Conservation (phyloP, 2,113 vertebrate species). For the Neofelis nebulosa region DNA sequence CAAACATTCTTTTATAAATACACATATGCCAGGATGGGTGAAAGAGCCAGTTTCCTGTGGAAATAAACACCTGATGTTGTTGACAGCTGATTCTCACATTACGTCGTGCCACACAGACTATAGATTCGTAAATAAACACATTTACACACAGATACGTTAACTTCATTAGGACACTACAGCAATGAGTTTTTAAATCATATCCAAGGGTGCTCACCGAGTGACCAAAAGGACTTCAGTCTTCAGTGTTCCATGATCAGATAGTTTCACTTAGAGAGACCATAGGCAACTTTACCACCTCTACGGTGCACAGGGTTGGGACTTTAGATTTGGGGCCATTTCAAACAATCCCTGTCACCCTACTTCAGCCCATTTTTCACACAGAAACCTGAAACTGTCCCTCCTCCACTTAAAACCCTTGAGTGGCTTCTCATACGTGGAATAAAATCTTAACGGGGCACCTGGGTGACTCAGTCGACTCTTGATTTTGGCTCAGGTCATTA, state of each 20-base stretch:
- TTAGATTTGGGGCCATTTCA: neutral
- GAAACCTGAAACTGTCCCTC: neutral
- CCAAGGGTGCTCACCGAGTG: neutral
- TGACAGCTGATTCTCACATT: neutral
- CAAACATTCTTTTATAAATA: slow-evolving; percentile 96
- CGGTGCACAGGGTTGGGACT: neutral
- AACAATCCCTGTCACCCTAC: neutral
- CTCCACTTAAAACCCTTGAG: neutral
- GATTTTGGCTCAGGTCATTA: no score
- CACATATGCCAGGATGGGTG: slow-evolving; percentile 95
- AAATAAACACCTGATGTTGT: neutral
- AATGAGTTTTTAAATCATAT: neutral
- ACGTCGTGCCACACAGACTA: accelerated
- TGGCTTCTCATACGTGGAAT: neutral
- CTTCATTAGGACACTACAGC: neutral
- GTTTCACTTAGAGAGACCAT: neutral
- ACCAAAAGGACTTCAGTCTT: neutral
- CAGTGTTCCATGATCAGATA: neutral
- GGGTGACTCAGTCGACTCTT: no score
- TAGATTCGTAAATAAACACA: neutral
- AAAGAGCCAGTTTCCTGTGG: slow-evolving; percentile 85
- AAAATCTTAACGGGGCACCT: neutral
- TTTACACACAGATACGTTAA: no score
- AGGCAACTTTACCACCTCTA: neutral
- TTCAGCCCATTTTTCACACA: neutral